Evolutionary conservation across 2,797 vertebrate genomes (phyloP).

Genomic region (Neomorphus geoffroyi): DNA sequence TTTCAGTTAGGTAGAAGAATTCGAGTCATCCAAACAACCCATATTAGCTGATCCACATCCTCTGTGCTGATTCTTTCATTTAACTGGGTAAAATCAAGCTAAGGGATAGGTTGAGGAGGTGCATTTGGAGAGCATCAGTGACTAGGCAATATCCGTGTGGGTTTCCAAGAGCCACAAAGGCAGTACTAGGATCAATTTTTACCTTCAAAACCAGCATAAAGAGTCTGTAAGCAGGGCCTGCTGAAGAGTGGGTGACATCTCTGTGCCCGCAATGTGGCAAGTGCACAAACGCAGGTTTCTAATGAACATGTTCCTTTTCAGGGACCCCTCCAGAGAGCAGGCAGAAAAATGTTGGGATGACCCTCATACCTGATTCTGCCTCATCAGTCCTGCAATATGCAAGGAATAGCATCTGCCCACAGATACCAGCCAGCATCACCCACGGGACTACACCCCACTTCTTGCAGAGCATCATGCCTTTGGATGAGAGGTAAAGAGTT

Average conservation of each 20-base stretch:
- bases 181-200: neutral
- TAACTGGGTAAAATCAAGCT: neutral
- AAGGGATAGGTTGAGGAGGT: neutral
- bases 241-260: neutral
- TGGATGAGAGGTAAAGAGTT: neutral
- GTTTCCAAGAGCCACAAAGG: neutral
- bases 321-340: rapidly evolving
- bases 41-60: neutral
- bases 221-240: neutral
- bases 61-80: neutral
- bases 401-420: rapidly evolving
- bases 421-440: neutral
- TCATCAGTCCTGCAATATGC: neutral
- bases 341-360: neutral
- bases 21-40: neutral
- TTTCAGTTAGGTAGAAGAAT: neutral
- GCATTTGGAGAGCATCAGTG: neutral
- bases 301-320: rapidly evolving
- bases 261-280: neutral
- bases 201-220: neutral
- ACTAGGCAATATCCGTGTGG: neutral
- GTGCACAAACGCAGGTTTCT: neutral
- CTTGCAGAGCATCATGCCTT: neutral
- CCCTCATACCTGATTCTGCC: neutral
- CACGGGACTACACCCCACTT: rapidly evolving